Evolutionary conservation across 2,113 vertebrate genomes (phyloP).

Genomic region (Speoplatyrhinus poulsoni): DNA sequence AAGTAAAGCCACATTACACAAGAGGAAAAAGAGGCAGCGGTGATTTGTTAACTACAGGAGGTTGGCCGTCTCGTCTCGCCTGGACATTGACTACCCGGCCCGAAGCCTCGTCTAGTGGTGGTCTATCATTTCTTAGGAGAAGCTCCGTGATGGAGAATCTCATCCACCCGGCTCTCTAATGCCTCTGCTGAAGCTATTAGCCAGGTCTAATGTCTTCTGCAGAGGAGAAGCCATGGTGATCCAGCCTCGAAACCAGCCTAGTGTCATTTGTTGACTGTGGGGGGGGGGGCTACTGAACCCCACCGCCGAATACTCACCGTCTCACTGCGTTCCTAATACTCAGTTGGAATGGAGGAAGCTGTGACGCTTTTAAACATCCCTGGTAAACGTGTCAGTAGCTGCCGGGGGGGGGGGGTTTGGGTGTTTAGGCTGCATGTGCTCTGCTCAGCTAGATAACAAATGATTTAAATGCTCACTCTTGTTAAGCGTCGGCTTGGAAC

Average conservation of each 20-base stretch:
- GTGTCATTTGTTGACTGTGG: conserved; percentile 34
- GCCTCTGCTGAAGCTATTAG: conserved; percentile 46
- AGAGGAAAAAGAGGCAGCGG: background rate
- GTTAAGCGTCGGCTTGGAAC: background rate
- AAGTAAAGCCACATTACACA: background rate
- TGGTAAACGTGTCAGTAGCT: background rate
- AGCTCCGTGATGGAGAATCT: conserved; percentile 36
- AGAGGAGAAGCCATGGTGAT: conserved; percentile 23
- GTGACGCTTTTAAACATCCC: background rate
- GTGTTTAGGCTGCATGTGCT: background rate
- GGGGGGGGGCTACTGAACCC: background rate
- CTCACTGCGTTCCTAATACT: background rate
- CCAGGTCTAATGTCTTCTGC: conserved; percentile 39
- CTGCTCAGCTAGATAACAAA: background rate
- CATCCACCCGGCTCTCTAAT: conserved; percentile 39
- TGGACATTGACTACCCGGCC: conserved; percentile 37
- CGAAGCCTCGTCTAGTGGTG: conserved; percentile 15
- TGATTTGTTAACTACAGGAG: conserved; percentile 26
- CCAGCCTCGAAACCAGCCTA: conserved; percentile 13
- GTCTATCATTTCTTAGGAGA: conserved; percentile 33
- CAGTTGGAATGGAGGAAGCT: background rate
- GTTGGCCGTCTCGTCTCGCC: conserved; percentile 14
- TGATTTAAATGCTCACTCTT: background rate
- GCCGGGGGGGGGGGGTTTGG: background rate
- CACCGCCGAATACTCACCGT: background rate